Evolutionary conservation across 30 jellyfish, hydroid and myxozoan species (phyloP).

Genomic region (Mastigias papua): DNA sequence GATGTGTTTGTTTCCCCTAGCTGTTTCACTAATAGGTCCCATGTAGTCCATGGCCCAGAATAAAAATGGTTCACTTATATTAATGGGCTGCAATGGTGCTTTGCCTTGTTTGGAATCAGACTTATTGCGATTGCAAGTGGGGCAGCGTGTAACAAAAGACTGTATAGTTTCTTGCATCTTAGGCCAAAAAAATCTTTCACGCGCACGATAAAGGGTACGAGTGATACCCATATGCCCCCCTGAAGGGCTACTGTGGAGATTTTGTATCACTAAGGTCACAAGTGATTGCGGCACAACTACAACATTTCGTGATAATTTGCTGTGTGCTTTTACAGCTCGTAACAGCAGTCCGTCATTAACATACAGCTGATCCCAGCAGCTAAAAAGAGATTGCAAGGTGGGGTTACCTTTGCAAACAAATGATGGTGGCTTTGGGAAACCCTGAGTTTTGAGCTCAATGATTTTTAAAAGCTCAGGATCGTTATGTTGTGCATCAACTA

Average conservation of each 20-base stretch:
- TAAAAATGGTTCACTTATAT: slow-evolving; percentile 53
- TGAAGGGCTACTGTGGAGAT: slow-evolving; percentile 57
- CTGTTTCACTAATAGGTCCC: slow-evolving; percentile 53
- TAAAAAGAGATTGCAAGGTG: slow-evolving; percentile 1
- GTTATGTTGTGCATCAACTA: not conserved
- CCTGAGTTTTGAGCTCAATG: slow-evolving; percentile 5
- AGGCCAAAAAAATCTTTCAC: slow-evolving; percentile 60
- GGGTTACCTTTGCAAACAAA: slow-evolving; percentile 16
- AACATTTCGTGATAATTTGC: slow-evolving; percentile 4
- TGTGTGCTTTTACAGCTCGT: not conserved
- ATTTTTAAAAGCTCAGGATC: slow-evolving; percentile 1
- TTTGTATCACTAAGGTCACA: slow-evolving; percentile 28
- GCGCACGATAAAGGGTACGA: slow-evolving; percentile 40
- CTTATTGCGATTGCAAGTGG: slow-evolving; percentile 36
- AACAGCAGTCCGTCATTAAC: slow-evolving; percentile 9
- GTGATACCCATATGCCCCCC: slow-evolving; percentile 59
- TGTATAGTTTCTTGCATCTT: slow-evolving; percentile 15
- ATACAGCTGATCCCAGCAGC: slow-evolving; percentile 18
- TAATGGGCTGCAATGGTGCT: slow-evolving; percentile 32
- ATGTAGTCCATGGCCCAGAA: slow-evolving; percentile 59
- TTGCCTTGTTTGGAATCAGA: slow-evolving; percentile 13
- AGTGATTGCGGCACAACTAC: slow-evolving; percentile 17
- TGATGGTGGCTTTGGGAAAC: slow-evolving; percentile 5
- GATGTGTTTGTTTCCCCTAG: slow-evolving; percentile 53
- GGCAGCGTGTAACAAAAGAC: slow-evolving; percentile 45